These are phyloP conservation scores for Porites cylindrica DNA, from an alignment of 92 coral and sea anemone species.

Conservation along the genomic window DNA sequence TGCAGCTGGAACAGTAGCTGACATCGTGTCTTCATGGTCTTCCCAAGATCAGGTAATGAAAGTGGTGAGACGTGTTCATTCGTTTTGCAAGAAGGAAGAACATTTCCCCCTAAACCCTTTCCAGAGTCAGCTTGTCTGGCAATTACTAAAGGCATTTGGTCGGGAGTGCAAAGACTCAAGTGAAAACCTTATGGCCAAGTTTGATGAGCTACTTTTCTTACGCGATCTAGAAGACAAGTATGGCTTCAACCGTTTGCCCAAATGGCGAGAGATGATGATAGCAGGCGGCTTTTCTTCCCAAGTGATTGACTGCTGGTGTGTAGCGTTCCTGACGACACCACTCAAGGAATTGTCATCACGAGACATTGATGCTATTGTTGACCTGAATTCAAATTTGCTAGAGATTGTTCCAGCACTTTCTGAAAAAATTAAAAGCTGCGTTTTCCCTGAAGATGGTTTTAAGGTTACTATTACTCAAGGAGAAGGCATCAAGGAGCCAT, in stretches of 20 bases:
- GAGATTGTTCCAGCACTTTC: constrained; percentile 37
- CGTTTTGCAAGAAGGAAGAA: not conserved
- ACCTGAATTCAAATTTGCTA: constrained; percentile 40
- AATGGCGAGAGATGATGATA: constrained; percentile 66
- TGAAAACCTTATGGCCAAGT: constrained; percentile 11
- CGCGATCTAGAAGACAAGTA: constrained; percentile 49
- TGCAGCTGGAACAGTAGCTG: constrained; percentile 9
- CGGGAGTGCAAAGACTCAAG: constrained; percentile 39
- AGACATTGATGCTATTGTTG: constrained; percentile 68
- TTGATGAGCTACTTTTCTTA: constrained; percentile 15
- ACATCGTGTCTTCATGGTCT: constrained; percentile 42
- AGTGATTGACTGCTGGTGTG: constrained; percentile 74
- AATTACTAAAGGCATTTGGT: constrained; percentile 14
- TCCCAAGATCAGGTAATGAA: not conserved
- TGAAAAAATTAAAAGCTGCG: constrained; percentile 23
- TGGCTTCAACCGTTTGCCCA: constrained; percentile 51
- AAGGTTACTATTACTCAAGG: not conserved
- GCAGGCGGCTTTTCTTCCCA: constrained; percentile 37
- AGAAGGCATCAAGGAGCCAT: constrained; percentile 9
- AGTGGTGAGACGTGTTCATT: constrained; percentile 1
- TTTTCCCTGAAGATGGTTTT: constrained; percentile 52
- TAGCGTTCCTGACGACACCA: constrained; percentile 51
- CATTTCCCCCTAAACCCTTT: not conserved
- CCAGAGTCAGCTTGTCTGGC: constrained; percentile 10
- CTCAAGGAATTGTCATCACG: constrained; percentile 44